phyloP scores from a whole-genome alignment of 2,797 vertebrate species.

The Ceryle rudis region DNA sequence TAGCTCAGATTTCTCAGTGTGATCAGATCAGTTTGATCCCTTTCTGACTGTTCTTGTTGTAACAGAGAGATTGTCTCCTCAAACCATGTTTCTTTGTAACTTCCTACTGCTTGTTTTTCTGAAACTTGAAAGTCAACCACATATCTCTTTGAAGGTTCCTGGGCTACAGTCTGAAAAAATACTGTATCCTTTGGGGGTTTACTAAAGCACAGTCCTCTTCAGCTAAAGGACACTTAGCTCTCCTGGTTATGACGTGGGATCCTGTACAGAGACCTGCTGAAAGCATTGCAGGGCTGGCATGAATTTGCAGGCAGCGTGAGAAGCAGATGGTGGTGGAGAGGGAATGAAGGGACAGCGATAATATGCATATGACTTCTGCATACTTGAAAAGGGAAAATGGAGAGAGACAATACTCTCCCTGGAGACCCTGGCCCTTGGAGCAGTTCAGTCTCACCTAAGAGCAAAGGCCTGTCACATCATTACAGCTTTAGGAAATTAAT shows the following conservation, averaged over 20 bases:
- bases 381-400: background rate
- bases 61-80: background rate
- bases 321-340: background rate
- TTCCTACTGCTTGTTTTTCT: background rate
- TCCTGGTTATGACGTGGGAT: background rate
- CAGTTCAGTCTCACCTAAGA: background rate
- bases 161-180: background rate
- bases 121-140: background rate
- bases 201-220: background rate
- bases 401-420: background rate
- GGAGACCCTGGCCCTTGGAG: background rate
- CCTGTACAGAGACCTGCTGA: background rate
- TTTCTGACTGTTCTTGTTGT: background rate
- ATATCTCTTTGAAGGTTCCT: background rate
- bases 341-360: background rate
- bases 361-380: background rate
- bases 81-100: background rate
- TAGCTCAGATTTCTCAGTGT: background rate
- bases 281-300: background rate
- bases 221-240: background rate
- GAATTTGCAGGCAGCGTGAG: background rate
- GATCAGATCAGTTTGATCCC: background rate
- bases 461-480: background rate
- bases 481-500: conserved; percentile 1
- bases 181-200: background rate